phyloP scores from a whole-genome alignment of 1,140 invertebrate species.

The Achroia grisella region DNA sequence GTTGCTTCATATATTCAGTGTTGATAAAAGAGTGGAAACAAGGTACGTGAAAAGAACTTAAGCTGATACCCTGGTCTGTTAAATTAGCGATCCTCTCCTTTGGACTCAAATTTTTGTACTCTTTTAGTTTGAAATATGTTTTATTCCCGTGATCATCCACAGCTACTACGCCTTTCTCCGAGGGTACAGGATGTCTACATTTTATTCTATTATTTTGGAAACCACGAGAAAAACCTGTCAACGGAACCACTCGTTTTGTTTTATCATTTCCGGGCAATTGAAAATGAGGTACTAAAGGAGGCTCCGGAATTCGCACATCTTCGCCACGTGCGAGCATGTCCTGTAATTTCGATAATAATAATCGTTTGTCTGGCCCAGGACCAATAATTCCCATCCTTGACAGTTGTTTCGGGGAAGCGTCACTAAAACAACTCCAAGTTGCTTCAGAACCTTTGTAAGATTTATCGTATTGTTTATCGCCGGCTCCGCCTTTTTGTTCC shows the following conservation, averaged over 20 bases:
- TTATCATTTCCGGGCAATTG: constrained; percentile 17
- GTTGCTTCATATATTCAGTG: constrained; percentile 38
- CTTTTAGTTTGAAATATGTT: constrained; percentile 42
- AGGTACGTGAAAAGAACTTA: constrained; percentile 57
- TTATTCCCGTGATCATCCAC: constrained; percentile 43
- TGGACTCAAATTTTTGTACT: constrained; percentile 34
- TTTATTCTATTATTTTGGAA: constrained; percentile 21
- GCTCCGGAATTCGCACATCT: constrained; percentile 42
- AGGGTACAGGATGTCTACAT: constrained; percentile 43
- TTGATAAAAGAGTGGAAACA: constrained; percentile 58
- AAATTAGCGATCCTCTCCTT: constrained; percentile 33
- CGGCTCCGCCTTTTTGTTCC: constrained; percentile 14
- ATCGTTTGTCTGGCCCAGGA: constrained; percentile 50
- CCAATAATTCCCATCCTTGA: constrained; percentile 55
- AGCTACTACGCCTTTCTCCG: constrained; percentile 47
- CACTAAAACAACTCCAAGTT: constrained; percentile 58
- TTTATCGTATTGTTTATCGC: constrained; percentile 17
- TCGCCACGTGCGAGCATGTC: constrained; percentile 41
- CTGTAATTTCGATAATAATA: constrained; percentile 32
- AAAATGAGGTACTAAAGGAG: constrained; percentile 26
- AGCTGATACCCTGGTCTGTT: constrained; percentile 39
- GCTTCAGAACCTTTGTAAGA: constrained; percentile 26
- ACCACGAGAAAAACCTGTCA: constrained; percentile 8
- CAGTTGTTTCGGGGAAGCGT: constrained; percentile 37
- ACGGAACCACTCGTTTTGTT: not conserved